A percentile compares a stretch with the other conserved stretches of the same genome.
Evolutionary conservation across 2,113 vertebrate genomes (phyloP).

Genomic region (Pantherophis guttatus): DNA sequence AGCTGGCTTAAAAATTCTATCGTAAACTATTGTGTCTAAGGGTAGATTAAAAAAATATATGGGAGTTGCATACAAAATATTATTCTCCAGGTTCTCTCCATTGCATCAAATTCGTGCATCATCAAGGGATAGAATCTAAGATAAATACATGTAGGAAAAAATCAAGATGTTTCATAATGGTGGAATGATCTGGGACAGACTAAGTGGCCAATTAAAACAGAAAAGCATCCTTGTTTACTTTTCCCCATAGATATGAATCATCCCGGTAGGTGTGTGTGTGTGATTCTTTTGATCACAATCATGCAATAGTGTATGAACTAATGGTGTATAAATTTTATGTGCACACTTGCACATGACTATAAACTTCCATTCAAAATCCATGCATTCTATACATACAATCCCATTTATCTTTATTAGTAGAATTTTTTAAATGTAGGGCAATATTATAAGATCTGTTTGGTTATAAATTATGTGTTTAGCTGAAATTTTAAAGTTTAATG

Average conservation of each 20-base stretch:
- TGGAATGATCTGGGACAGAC: not conserved
- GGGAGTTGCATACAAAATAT: not conserved
- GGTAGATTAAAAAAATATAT: not conserved
- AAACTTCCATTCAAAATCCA: not conserved
- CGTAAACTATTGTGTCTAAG: not conserved
- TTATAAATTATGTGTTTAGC: not conserved
- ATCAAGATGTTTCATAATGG: not conserved
- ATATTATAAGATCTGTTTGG: not conserved
- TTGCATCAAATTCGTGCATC: not conserved
- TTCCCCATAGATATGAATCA: not conserved
- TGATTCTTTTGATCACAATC: not conserved
- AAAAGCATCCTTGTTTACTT: not conserved
- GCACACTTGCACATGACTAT: too few relatives aligned
- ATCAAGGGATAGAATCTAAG: not conserved
- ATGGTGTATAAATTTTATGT: not conserved
- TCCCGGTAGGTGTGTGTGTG: not conserved
- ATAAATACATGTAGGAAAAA: not conserved
- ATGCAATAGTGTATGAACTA: not conserved
- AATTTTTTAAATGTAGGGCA: not conserved
- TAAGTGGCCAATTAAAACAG: not conserved
- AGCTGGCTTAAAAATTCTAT: not conserved
- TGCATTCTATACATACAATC: not conserved
- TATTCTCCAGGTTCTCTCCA: not conserved
- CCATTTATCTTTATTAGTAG: not conserved
- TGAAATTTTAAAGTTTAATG: not conserved